Conservation (phyloP, 2,888 invertebrate species). For the Agapetus fuscipes region DNA sequence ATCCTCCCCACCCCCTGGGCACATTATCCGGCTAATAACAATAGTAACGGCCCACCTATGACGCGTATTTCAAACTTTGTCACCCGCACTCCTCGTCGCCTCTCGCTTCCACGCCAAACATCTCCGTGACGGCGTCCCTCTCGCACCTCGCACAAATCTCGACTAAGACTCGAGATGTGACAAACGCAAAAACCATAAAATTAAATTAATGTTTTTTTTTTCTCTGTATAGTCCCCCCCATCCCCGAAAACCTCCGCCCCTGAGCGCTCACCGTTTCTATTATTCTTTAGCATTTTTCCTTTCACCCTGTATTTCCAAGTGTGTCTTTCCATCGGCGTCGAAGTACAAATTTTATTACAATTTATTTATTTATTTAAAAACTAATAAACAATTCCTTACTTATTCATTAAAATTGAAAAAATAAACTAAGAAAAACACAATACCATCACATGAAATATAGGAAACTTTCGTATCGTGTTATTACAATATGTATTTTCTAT, state of each 20-base stretch:
- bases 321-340: not conserved
- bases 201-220: constrained; percentile 41
- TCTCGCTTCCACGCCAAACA: constrained; percentile 5
- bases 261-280: constrained; percentile 20
- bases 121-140: constrained; percentile 4
- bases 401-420: no score
- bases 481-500: no score
- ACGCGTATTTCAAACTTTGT: constrained; percentile 21
- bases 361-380: no score
- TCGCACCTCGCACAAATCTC: constrained; percentile 36
- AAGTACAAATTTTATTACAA: not conserved
- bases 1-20: constrained; percentile 3
- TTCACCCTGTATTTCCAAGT: constrained; percentile 11
- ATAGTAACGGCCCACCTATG: constrained; percentile 22
- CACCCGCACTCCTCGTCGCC: constrained; percentile 13
- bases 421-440: no score
- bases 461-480: no score
- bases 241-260: no score
- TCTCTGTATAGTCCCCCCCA: no score
- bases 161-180: constrained; percentile 36
- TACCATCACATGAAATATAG: no score
- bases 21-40: constrained; percentile 16
- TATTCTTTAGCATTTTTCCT: constrained; percentile 18
- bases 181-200: constrained; percentile 49
- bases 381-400: no score